A percentile compares a stretch with the other conserved stretches of the same genome.
These are phyloP conservation scores for Euproctis similis DNA, from an alignment of 2,888 invertebrate species.

Conservation along the genomic window DNA sequence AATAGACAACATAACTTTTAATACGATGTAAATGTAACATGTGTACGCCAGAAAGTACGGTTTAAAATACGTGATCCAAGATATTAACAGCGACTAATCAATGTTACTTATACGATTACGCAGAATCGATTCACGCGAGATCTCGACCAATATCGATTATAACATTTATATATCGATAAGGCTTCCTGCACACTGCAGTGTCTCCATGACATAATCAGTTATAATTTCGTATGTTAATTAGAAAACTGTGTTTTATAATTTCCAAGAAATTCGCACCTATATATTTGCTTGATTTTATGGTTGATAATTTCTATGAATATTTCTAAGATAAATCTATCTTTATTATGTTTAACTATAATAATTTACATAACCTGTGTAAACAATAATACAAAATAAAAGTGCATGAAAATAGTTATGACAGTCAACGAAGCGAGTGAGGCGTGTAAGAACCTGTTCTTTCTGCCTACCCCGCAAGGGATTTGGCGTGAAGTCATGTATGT, in stretches of 20 bases:
- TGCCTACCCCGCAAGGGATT: too few species aligned
- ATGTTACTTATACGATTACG: slow-evolving; percentile 51
- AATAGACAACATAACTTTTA: slow-evolving; percentile 43
- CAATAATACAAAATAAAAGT: too few species aligned
- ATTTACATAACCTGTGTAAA: too few species aligned
- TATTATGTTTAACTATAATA: too few species aligned
- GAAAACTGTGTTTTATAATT: slow-evolving; percentile 30
- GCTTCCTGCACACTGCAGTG: slow-evolving; percentile 42
- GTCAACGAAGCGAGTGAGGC: too few species aligned
- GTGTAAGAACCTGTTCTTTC: too few species aligned
- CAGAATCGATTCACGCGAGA: slow-evolving; percentile 54
- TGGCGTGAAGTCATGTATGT: too few species aligned
- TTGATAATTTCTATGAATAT: too few species aligned
- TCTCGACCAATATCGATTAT: slow-evolving; percentile 60
- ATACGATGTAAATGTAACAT: slow-evolving; percentile 56
- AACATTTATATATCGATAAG: slow-evolving; percentile 48
- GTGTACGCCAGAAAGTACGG: slow-evolving; percentile 34
- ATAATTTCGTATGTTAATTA: slow-evolving; percentile 59
- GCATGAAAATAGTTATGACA: too few species aligned
- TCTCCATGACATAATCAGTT: slow-evolving; percentile 42
- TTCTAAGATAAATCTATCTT: too few species aligned
- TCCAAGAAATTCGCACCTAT: slow-evolving; percentile 35
- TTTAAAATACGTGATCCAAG: slow-evolving; percentile 44
- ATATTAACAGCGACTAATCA: slow-evolving; percentile 51
- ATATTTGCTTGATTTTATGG: too few species aligned